These are phyloP conservation scores for Rhopalosiphum nymphaeae DNA, from an alignment of 2,888 invertebrate genomes.

Conservation along the genomic window DNA sequence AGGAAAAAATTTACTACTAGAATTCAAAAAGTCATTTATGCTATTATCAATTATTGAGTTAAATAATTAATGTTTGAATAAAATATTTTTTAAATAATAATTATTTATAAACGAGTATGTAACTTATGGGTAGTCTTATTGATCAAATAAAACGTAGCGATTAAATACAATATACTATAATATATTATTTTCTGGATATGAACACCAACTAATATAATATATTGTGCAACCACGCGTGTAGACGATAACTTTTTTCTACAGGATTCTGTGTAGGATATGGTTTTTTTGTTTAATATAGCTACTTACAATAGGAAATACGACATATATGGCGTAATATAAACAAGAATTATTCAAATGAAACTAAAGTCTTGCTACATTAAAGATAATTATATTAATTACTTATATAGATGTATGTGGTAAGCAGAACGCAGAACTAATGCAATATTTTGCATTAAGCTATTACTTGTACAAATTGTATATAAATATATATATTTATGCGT, in stretches of 20 bases:
- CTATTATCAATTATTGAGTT: background rate
- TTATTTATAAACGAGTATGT: background rate
- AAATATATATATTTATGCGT: background rate
- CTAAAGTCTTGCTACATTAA: slow-evolving; percentile 37
- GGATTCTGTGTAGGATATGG: background rate
- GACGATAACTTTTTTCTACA: no score
- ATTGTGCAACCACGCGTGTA: background rate
- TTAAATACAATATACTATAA: background rate
- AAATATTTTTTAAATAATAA: background rate
- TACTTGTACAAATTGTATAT: slow-evolving; percentile 23
- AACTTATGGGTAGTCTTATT: no score
- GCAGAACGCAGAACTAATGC: slow-evolving; percentile 15
- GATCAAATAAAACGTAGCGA: background rate
- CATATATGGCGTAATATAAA: slow-evolving; percentile 18
- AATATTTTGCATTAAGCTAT: slow-evolving; percentile 11
- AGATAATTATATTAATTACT: slow-evolving; percentile 37
- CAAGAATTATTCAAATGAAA: slow-evolving; percentile 55
- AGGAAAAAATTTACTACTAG: background rate
- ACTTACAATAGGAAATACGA: slow-evolving; percentile 36
- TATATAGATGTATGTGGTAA: slow-evolving; percentile 39
- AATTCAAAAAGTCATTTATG: background rate
- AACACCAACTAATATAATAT: background rate
- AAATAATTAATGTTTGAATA: background rate
- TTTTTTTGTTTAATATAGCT: slow-evolving; percentile 18
- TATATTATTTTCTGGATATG: background rate